Evolutionary conservation across 2,888 invertebrate genomes (phyloP).

Genomic region (Octodonta nipae): DNA sequence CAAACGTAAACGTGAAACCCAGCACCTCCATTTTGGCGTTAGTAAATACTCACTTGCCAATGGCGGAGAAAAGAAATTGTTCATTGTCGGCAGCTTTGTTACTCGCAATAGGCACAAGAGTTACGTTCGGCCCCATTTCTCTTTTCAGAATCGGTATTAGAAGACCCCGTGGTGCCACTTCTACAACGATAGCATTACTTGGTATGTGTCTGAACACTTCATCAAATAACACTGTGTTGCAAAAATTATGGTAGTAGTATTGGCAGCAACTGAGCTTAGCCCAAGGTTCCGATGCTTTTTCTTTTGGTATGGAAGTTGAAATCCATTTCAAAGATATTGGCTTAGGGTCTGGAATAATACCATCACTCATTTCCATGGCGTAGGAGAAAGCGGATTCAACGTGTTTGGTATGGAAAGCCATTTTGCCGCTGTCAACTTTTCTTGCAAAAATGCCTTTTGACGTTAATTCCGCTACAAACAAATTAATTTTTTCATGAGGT

Average conservation of each 20-base stretch:
- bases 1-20: too few species aligned
- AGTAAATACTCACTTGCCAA: conserved; percentile 21
- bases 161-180: conserved; percentile 74
- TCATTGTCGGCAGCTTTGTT: conserved; percentile 49
- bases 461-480: conserved; percentile 50
- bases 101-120: conserved; percentile 57
- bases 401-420: conserved; percentile 73
- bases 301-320: too few species aligned
- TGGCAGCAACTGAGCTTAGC: conserved; percentile 59
- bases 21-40: too few species aligned
- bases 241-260: conserved; percentile 75
- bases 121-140: conserved; percentile 49
- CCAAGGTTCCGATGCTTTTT: conserved; percentile 54
- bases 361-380: conserved; percentile 48
- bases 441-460: conserved; percentile 55
- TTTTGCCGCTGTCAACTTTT: conserved; percentile 71
- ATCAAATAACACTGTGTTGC: conserved; percentile 55
- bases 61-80: conserved; percentile 30
- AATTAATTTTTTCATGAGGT: too few species aligned
- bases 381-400: conserved; percentile 48
- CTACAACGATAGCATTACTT: conserved; percentile 63
- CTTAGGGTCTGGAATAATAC: conserved; percentile 53
- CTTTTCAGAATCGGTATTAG: conserved; percentile 69
- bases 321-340: conserved; percentile 66
- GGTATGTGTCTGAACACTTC: conserved; percentile 69